A percentile compares a stretch with the other conserved stretches of the same genome.
Conservation (phyloP, 2,888 invertebrate genomes). For the Andrena bicolor region DNA sequence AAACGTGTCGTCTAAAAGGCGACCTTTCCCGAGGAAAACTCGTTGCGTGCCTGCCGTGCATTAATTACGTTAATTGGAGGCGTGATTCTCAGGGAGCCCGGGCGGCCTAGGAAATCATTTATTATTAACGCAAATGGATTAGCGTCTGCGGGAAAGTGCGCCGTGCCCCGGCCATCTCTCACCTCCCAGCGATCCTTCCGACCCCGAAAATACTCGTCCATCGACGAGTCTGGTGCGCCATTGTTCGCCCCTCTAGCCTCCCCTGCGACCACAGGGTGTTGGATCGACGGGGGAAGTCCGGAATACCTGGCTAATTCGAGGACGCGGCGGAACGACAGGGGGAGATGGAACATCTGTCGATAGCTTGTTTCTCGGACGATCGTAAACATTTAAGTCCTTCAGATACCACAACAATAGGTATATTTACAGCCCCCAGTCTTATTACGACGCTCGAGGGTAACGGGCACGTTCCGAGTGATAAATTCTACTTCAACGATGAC, state of each 20-base stretch:
- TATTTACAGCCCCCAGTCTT: conserved; percentile 53
- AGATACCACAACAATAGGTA: conserved; percentile 45
- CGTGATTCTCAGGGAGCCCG: conserved; percentile 18
- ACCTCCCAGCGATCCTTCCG: background rate
- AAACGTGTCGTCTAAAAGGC: background rate
- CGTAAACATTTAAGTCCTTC: conserved; percentile 56
- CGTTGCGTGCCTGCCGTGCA: conserved; percentile 35
- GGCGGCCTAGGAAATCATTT: conserved; percentile 41
- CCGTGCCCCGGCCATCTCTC: background rate
- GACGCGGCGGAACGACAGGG: conserved; percentile 38
- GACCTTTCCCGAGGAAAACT: conserved; percentile 9
- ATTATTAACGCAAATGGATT: conserved; percentile 57
- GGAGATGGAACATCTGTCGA: conserved; percentile 69
- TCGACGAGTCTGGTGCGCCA: background rate
- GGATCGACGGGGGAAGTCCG: conserved; percentile 23
- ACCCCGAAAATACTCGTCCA: background rate
- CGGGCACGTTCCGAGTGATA: conserved; percentile 42
- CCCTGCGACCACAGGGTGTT: conserved; percentile 6
- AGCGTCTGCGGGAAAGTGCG: conserved; percentile 11
- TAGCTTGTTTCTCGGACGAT: conserved; percentile 49
- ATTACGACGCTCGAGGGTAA: conserved; percentile 11
- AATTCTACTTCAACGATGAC: conserved; percentile 59
- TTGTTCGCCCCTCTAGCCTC: conserved; percentile 31
- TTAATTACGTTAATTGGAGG: conserved; percentile 57
- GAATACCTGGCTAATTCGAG: conserved; percentile 61